Evolutionary conservation across 2,888 invertebrate genomes (phyloP).

Genomic region (Leptinotarsa peninsularis): DNA sequence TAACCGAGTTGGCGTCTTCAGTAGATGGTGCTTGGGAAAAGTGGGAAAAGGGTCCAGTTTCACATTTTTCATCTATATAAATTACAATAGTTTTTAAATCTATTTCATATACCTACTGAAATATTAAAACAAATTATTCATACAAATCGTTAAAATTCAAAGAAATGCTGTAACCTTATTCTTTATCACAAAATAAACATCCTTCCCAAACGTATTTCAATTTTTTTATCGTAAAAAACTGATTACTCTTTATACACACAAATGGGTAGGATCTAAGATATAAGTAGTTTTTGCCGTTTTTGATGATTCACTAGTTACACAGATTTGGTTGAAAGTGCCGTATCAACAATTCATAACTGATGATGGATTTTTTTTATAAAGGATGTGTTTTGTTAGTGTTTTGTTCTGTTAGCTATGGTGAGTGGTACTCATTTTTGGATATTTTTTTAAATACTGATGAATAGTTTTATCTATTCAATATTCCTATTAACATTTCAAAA

Average conservation of each 20-base stretch:
- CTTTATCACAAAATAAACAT: slow-evolving; percentile 38
- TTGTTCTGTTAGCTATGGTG: not conserved
- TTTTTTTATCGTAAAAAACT: not conserved
- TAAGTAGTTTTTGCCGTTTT: slow-evolving; percentile 4
- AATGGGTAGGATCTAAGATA: slow-evolving; percentile 7
- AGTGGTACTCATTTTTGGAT: not conserved
- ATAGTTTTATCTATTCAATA: no score
- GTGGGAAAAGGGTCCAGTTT: no score
- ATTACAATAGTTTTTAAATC: no score
- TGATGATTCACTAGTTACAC: not conserved
- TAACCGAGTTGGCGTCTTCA: no score
- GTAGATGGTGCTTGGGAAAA: no score
- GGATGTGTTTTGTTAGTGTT: not conserved
- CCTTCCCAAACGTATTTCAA: slow-evolving; percentile 18
- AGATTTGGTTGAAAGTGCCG: not conserved
- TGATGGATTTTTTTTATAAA: slow-evolving; percentile 5
- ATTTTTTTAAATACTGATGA: not conserved
- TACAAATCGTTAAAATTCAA: not conserved
- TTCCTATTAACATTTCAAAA: no score
- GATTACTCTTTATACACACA: not conserved
- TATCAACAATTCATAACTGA: not conserved
- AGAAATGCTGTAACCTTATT: not conserved
- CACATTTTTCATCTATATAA: no score
- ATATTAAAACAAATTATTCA: not conserved
- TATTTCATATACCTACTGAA: no score